phyloP scores from a whole-genome alignment of 2,113 vertebrate species.

The Todiramphus chloris region DNA sequence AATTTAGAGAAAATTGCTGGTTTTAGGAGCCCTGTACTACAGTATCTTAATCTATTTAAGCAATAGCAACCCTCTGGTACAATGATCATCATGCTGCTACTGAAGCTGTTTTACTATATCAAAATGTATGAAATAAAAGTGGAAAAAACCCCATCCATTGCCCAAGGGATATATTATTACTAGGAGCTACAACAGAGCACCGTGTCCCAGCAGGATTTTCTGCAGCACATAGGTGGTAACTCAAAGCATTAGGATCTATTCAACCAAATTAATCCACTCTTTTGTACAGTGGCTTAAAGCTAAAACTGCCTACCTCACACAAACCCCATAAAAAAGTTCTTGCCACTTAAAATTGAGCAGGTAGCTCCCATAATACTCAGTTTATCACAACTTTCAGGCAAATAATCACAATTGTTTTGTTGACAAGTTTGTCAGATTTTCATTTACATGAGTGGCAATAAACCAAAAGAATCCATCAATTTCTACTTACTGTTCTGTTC shows the following conservation, averaged over 20 bases:
- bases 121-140: neutral
- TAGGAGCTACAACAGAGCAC: neutral
- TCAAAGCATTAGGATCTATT: neutral
- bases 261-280: neutral
- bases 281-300: neutral
- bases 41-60: neutral
- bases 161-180: neutral
- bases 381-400: neutral
- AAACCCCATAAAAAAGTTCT: neutral
- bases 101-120: neutral
- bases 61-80: neutral
- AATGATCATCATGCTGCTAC: neutral
- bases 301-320: neutral
- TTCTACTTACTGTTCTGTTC: slow-evolving; percentile 9
- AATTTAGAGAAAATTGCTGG: neutral
- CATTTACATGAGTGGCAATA: neutral
- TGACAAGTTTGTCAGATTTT: neutral
- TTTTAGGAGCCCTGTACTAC: neutral
- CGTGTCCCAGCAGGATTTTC: neutral
- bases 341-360: neutral
- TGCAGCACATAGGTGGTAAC: neutral
- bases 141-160: neutral
- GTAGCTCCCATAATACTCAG: neutral
- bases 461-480: neutral
- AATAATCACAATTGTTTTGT: neutral